Conservation (phyloP, 2,113 vertebrate genomes). For the Equus quagga region DNA sequence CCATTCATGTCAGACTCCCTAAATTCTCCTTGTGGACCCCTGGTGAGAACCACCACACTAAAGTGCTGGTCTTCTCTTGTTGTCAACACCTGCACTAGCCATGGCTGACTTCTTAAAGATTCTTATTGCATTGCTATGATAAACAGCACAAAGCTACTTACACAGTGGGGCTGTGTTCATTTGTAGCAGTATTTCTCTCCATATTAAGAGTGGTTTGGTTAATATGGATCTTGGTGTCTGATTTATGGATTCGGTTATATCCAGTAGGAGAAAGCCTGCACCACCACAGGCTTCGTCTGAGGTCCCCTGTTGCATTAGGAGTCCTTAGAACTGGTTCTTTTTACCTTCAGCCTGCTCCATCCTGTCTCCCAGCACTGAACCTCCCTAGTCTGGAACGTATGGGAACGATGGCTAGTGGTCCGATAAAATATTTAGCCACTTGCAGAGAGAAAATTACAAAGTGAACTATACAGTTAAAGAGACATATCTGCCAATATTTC, state of each 20-base stretch:
- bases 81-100: neutral
- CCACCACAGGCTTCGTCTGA: neutral
- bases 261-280: neutral
- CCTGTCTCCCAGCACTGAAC: neutral
- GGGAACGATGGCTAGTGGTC: neutral
- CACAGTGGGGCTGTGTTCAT: neutral
- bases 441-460: neutral
- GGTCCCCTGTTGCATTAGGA: neutral
- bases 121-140: neutral
- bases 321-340: neutral
- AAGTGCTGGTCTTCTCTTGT: neutral
- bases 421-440: neutral
- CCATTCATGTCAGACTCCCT: neutral
- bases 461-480: neutral
- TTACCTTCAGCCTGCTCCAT: neutral
- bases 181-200: neutral
- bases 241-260: neutral
- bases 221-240: neutral
- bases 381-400: neutral
- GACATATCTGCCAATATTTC: neutral
- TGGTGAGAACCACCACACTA: neutral
- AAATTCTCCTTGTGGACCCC: neutral
- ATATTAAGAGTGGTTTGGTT: neutral
- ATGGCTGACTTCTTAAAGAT: neutral
- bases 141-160: neutral